phyloP scores from a whole-genome alignment of 2,113 vertebrate species.

The Anas platyrhynchos region DNA sequence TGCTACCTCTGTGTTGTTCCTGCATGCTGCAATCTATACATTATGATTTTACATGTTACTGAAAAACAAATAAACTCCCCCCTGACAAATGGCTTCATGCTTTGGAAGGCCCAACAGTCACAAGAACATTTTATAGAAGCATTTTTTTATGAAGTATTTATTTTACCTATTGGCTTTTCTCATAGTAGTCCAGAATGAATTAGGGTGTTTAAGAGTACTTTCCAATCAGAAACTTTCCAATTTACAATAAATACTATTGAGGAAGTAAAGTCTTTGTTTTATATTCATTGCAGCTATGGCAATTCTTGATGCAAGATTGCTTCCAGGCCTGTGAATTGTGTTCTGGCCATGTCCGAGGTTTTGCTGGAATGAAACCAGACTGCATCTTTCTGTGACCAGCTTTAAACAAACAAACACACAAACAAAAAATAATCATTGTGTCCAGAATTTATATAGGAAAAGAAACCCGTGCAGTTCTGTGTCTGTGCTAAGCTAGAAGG shows the following conservation, averaged over 20 bases:
- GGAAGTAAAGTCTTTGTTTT: not conserved
- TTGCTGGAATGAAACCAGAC: not conserved
- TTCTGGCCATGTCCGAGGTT: not conserved
- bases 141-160: not conserved
- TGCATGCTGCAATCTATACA: not conserved
- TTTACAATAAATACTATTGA: not conserved
- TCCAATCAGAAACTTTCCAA: not conserved
- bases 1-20: not conserved
- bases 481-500: not conserved
- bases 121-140: not conserved
- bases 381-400: not conserved
- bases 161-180: not conserved
- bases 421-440: too few relatives aligned
- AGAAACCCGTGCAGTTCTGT: fast-evolving
- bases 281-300: not conserved
- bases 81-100: not conserved
- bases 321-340: not conserved
- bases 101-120: not conserved
- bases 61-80: not conserved
- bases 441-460: not conserved
- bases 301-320: not conserved
- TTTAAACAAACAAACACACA: not conserved
- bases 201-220: not conserved
- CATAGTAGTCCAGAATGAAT: not conserved
- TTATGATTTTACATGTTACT: not conserved